phyloP scores from a whole-genome alignment of 2,113 vertebrate species.

The Gorsachius goisagi region DNA sequence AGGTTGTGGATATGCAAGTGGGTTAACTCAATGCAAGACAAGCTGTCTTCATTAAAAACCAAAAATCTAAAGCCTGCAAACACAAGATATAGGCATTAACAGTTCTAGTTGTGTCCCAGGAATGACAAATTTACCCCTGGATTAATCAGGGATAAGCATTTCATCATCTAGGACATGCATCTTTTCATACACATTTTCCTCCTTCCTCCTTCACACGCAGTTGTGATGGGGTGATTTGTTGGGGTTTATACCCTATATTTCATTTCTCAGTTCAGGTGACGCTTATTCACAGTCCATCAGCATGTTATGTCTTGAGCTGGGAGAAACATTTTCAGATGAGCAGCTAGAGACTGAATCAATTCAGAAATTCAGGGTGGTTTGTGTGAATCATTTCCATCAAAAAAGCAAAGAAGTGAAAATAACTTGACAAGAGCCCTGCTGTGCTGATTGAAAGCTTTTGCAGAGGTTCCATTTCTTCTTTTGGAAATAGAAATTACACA shows the following conservation, averaged over 20 bases:
- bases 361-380: not conserved
- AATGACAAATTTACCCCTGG: not conserved
- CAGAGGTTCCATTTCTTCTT: not conserved
- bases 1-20: not conserved
- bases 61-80: not conserved
- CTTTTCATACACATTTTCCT: not conserved
- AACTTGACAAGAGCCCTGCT: not conserved
- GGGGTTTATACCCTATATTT: not conserved
- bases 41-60: not conserved
- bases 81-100: not conserved
- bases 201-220: accelerated
- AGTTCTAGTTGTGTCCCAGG: not conserved
- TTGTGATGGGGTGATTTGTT: not conserved
- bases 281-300: not conserved
- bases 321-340: not conserved
- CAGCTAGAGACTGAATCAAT: not conserved
- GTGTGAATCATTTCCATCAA: not conserved
- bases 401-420: not conserved
- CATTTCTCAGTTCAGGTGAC: not conserved
- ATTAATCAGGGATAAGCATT: not conserved
- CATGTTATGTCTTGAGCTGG: not conserved
- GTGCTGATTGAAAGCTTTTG: not conserved
- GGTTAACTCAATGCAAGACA: not conserved
- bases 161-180: not conserved
- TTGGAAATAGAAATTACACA: not conserved